Evolutionary conservation across 1,140 invertebrate species (phyloP).

Genomic region (Drosophila trapezifrons): DNA sequence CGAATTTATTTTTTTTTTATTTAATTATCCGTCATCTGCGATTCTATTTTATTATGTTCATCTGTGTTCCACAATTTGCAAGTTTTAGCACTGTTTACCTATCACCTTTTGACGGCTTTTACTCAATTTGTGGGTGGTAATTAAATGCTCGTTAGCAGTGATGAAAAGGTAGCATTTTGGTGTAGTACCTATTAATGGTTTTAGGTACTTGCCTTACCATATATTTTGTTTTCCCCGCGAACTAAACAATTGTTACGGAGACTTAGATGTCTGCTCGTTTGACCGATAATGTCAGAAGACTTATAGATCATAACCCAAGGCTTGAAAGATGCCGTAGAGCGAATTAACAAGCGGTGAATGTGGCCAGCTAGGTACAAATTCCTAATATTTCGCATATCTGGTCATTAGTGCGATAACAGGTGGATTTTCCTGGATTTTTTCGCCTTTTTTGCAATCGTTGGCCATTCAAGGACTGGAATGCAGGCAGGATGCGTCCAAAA

Average conservation of each 20-base stretch:
- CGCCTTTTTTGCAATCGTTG: background rate
- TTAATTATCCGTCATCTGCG: background rate
- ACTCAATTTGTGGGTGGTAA: background rate
- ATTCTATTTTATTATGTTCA: background rate
- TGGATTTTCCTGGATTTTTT: background rate
- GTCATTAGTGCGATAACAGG: background rate
- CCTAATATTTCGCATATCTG: background rate
- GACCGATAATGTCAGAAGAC: background rate
- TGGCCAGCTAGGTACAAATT: background rate
- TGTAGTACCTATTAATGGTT: background rate
- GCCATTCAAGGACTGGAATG: background rate
- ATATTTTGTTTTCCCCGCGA: too few relatives aligned
- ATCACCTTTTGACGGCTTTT: background rate
- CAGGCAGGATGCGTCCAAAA: background rate
- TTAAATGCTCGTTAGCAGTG: constrained; percentile 28
- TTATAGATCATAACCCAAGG: too few relatives aligned
- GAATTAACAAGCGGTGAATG: background rate
- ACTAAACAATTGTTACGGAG: too few relatives aligned
- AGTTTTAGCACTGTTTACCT: constrained; percentile 6
- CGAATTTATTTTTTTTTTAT: background rate
- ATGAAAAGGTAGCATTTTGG: background rate
- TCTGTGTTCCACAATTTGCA: constrained; percentile 1
- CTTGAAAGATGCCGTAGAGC: too few relatives aligned
- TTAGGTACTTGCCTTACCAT: background rate
- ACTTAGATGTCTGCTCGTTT: too few relatives aligned